These are phyloP conservation scores for Oasisia sp. DNA, from an alignment of 2,888 invertebrate genomes.

Conservation along the genomic window DNA sequence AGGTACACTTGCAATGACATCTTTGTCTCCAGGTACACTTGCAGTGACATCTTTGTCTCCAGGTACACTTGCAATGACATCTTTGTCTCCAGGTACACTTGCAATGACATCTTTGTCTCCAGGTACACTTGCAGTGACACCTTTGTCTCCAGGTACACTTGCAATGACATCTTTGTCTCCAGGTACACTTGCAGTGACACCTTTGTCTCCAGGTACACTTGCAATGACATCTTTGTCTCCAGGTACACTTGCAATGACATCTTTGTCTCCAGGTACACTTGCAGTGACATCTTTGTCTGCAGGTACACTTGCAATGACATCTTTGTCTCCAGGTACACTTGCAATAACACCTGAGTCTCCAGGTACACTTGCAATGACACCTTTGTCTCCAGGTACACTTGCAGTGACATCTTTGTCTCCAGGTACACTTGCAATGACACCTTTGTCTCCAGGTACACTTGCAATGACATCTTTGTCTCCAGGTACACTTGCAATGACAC, in stretches of 20 bases:
- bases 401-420: too few species aligned
- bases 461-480: too few species aligned
- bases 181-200: constrained; percentile 79
- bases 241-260: constrained; percentile 75
- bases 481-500: too few species aligned
- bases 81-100: constrained; percentile 73
- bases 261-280: constrained; percentile 73
- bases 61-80: too few species aligned
- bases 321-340: constrained; percentile 73
- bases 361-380: too few species aligned
- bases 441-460: constrained; percentile 73
- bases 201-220: too few species aligned
- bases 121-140: constrained; percentile 79
- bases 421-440: too few species aligned
- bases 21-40: constrained; percentile 73
- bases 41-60: too few species aligned
- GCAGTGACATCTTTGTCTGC: too few species aligned
- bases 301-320: too few species aligned
- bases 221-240: not conserved
- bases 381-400: constrained; percentile 73
- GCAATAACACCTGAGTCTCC: too few species aligned
- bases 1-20: constrained; percentile 75
- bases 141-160: too few species aligned
- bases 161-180: not conserved
- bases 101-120: constrained; percentile 56